Percentiles rank a stretch among this genome's conserved stretches.
Evolutionary conservation across 2,113 vertebrate species (phyloP).

Genomic region (Lanius collurio): DNA sequence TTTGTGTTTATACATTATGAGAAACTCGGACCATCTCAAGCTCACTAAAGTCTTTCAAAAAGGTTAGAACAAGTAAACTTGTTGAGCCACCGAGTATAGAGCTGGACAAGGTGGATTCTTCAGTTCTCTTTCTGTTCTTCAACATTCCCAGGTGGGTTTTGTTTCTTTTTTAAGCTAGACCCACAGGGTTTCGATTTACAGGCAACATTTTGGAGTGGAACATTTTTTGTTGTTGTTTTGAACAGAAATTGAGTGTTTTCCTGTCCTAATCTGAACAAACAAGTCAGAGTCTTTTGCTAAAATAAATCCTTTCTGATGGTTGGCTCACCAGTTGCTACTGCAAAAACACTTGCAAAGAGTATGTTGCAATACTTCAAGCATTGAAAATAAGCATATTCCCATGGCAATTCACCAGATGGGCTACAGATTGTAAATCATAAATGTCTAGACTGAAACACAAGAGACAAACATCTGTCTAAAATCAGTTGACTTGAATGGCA

Average conservation of each 20-base stretch:
- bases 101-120: neutral
- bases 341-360: slow-evolving; percentile 59
- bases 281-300: neutral
- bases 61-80: neutral
- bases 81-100: neutral
- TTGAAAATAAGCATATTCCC: slow-evolving; percentile 61
- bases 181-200: neutral
- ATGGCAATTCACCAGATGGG: slow-evolving; percentile 65
- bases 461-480: slow-evolving; percentile 71
- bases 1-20: rapidly evolving
- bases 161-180: neutral
- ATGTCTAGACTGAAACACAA: slow-evolving; percentile 66
- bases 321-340: slow-evolving; percentile 44
- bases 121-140: neutral
- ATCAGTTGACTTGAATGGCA: slow-evolving; percentile 63
- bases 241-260: neutral
- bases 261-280: slow-evolving; percentile 14
- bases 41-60: neutral
- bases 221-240: neutral
- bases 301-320: slow-evolving; percentile 46
- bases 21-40: neutral
- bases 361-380: slow-evolving; percentile 57
- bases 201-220: neutral
- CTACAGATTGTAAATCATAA: slow-evolving; percentile 61
- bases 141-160: neutral